These are phyloP conservation scores for Leptarthrus brevirostris DNA, from an alignment of 2,888 invertebrate species.

Conservation along the genomic window DNA sequence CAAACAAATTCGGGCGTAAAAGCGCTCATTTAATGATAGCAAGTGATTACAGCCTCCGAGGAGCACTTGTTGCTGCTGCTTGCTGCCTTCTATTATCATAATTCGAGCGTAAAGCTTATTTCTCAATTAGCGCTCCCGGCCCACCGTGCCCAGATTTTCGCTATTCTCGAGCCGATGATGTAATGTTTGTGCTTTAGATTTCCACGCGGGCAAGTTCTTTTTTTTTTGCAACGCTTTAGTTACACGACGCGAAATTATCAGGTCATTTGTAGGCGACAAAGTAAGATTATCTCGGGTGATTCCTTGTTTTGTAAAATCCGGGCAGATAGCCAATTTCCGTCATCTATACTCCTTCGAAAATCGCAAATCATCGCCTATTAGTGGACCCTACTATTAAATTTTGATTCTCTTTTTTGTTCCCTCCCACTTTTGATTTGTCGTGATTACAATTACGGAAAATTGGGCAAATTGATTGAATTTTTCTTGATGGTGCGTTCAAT, in stretches of 20 bases:
- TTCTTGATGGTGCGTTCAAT: not conserved
- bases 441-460: too few species aligned
- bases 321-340: too few species aligned
- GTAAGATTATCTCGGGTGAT: too few species aligned
- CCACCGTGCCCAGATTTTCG: not conserved
- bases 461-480: too few species aligned
- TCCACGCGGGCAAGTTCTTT: not conserved
- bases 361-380: too few species aligned
- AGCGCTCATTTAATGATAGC: not conserved
- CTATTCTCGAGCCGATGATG: not conserved
- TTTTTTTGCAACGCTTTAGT: not conserved
- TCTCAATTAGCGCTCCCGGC: not conserved
- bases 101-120: not conserved
- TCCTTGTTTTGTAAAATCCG: too few species aligned
- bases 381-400: too few species aligned
- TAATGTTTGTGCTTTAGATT: not conserved
- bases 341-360: too few species aligned
- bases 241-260: too few species aligned
- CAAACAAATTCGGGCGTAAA: not conserved
- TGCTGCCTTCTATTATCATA: not conserved
- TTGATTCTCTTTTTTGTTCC: too few species aligned
- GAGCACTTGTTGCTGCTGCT: not conserved
- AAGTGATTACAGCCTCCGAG: not conserved
- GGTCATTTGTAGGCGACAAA: too few species aligned
- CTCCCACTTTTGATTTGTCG: too few species aligned